Base-by-base conservation (phyloP, 2,888 invertebrate species). In the Taphrorychus bicolor region DNA sequence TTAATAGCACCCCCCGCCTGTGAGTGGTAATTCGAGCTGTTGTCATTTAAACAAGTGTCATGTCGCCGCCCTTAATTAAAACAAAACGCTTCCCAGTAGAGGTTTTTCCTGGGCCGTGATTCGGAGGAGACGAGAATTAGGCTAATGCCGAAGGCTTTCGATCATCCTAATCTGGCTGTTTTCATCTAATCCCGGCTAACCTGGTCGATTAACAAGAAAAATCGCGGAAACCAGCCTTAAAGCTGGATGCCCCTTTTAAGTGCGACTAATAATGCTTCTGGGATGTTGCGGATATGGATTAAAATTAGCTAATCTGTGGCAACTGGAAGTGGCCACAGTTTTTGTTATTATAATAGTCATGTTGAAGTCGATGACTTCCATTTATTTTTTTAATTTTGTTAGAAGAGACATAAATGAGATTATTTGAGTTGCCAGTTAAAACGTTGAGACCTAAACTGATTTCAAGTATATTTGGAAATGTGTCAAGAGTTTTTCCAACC, bases 21-120 rank as follows among this genome's bases (percentile, higher is more conserved):
- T 51, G 9, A 42, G n/a, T 41, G 59, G 11, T 23, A 45, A 60
- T 66, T 56, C 45, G 32, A 54, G 60, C 59, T 60, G 59, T 66
- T 66, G 66, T 66, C 66, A 60, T 66, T 66, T 66, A 60, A 66
- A 60, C 66, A 56, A 66, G 66, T 66, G 66, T 66, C 66, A 66
- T 54, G 59, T 60, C 42, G 24, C 59, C 48, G 51, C 54, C 66
- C 59, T 62, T 67, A 67, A 67, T 67, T 67, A 67, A 67, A 62
- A 67, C 67, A 67, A 67, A 67, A 62, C 51, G 62, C 23, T 62
- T 62, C 40, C 53, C 22, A 42, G 60, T 52, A 32, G 32, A 17
- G 56, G 42, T 60, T 60, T 56, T 66, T 66, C 22, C 17, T 14
- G 21, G 53, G 60, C 40, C 61, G 66, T 60, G 60, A 66, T 61